Conservation (phyloP, 2,797 vertebrate species). For the Okamejei kenojei region DNA sequence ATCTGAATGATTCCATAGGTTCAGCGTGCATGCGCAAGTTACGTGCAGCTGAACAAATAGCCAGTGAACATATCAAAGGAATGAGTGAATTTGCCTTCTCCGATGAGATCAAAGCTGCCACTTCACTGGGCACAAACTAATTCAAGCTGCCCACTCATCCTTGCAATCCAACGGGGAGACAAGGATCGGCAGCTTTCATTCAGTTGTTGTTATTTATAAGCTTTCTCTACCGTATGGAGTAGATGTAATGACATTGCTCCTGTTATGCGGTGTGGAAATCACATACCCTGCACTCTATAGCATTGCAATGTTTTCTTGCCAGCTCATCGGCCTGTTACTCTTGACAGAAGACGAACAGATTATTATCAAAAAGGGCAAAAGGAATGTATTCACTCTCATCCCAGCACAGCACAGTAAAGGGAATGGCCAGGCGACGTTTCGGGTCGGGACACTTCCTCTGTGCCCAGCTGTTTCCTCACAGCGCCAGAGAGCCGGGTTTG, state of each 20-base stretch:
- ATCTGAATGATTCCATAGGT: neutral
- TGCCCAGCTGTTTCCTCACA: too few relatives aligned
- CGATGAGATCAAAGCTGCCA: conserved; percentile 16
- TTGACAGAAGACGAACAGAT: neutral
- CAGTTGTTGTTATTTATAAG: neutral
- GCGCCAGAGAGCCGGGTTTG: too few relatives aligned
- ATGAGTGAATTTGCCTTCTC: neutral
- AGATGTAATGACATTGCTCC: neutral
- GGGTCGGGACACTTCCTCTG: too few relatives aligned
- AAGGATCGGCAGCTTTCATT: neutral
- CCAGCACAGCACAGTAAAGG: too few relatives aligned
- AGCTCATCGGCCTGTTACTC: neutral
- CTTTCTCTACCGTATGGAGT: neutral
- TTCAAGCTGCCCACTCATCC: conserved; percentile 3
- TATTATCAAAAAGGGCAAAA: neutral
- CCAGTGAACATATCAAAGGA: neutral
- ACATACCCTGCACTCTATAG: neutral
- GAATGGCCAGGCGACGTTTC: too few relatives aligned
- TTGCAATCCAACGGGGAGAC: neutral
- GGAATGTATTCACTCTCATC: neutral
- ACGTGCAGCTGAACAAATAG: neutral
- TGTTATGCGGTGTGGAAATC: neutral
- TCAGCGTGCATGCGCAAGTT: neutral
- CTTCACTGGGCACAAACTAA: neutral
- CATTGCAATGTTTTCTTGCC: neutral